Conservation (phyloP, 2,113 vertebrate species). For the Speoplatyrhinus poulsoni region DNA sequence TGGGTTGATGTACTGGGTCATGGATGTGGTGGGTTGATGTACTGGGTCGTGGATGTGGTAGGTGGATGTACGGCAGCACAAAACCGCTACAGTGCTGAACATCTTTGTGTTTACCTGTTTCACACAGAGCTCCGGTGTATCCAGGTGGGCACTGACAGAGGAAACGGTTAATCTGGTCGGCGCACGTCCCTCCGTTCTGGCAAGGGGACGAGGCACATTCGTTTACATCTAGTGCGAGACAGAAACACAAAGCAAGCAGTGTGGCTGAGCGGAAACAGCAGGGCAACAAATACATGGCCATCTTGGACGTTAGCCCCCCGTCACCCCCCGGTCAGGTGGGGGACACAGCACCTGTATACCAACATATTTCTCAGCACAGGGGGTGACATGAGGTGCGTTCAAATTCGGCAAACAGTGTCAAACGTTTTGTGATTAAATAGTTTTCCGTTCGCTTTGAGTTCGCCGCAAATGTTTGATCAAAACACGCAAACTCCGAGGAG, state of each 20-base stretch:
- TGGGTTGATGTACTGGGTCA: too few relatives aligned
- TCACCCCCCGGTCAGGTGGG: conserved; percentile 9
- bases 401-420: too few relatives aligned
- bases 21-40: too few relatives aligned
- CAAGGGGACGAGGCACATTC: conserved; percentile 77
- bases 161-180: conserved; percentile 71
- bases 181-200: conserved; percentile 76
- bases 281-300: conserved; percentile 15
- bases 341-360: conserved; percentile 52
- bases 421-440: too few relatives aligned
- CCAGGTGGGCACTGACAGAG: conserved; percentile 71
- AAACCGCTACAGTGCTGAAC: neutral
- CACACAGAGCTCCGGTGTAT: conserved; percentile 74
- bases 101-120: conserved; percentile 68
- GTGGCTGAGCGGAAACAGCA: conserved; percentile 31
- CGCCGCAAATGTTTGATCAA: too few relatives aligned
- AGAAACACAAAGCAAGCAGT: conserved; percentile 38
- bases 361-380: conserved; percentile 56
- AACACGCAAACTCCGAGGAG: too few relatives aligned
- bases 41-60: neutral
- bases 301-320: too few relatives aligned
- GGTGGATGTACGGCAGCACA: neutral
- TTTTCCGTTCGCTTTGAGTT: too few relatives aligned
- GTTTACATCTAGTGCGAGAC: conserved; percentile 70
- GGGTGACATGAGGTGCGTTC: too few relatives aligned